A percentile compares a stretch with the other conserved stretches of the same genome.
Evolutionary conservation across 1,140 invertebrate species (phyloP).

Genomic region (Plectrocnemia conspersa): DNA sequence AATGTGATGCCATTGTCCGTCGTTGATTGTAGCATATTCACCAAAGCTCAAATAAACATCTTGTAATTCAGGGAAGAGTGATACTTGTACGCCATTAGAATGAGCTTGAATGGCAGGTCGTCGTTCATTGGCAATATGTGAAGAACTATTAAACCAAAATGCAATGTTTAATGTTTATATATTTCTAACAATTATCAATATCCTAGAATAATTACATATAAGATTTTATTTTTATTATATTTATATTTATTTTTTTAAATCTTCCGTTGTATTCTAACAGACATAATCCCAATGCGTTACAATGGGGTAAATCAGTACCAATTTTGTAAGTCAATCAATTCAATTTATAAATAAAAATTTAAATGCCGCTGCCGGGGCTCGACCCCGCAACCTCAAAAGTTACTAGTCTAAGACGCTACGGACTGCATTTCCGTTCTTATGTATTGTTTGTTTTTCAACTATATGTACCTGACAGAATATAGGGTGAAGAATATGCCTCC

Average conservation of each 20-base stretch:
- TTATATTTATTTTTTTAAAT: not conserved
- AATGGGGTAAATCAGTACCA: not conserved
- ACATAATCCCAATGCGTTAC: too few relatives aligned
- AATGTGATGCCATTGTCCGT: constrained; percentile 95
- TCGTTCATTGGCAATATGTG: constrained; percentile 74
- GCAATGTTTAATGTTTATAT: too few relatives aligned
- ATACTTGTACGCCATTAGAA: constrained; percentile 83
- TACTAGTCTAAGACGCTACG: too few relatives aligned
- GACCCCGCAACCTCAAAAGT: too few relatives aligned
- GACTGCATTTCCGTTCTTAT: too few relatives aligned
- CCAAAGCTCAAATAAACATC: constrained; percentile 87
- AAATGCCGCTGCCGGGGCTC: too few relatives aligned
- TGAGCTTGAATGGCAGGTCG: constrained; percentile 82
- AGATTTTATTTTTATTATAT: too few relatives aligned
- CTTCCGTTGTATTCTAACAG: too few relatives aligned
- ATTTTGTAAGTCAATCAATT: too few relatives aligned
- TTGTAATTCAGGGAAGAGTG: constrained; percentile 80
- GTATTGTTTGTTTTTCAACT: constrained; percentile 7
- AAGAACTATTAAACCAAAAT: constrained; percentile 62
- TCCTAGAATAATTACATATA: too few relatives aligned
- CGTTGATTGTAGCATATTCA: constrained; percentile 89
- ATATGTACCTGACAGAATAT: constrained; percentile 73
- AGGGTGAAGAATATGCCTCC: constrained; percentile 90
- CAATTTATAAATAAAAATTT: too few relatives aligned
- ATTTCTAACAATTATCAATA: too few relatives aligned